Evolutionary conservation across 1,140 invertebrate species (phyloP).

Genomic region (Eupristina koningsbergeri): DNA sequence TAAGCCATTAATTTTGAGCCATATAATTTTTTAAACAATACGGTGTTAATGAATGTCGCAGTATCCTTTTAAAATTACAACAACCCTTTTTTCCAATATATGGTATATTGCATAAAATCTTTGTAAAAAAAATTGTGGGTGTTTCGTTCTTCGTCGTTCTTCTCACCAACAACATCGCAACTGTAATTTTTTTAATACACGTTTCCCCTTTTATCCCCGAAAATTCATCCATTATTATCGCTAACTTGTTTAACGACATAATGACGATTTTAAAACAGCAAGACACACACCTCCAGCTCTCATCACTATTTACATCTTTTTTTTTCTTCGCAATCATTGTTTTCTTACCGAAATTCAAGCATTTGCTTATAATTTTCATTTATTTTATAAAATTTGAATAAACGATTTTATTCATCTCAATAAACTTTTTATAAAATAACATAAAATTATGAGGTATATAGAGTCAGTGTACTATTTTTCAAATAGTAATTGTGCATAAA

Average conservation of each 20-base stretch:
- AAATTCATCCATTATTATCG: slow-evolving; percentile 38
- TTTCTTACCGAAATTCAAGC: background rate
- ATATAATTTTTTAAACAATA: too few species aligned
- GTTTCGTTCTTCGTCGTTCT: too few species aligned
- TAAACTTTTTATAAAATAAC: background rate
- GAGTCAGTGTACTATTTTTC: too few species aligned
- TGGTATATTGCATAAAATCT: too few species aligned
- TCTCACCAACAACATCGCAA: background rate
- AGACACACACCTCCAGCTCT: slow-evolving; percentile 10
- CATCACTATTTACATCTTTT: background rate
- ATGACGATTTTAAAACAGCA: slow-evolving; percentile 36
- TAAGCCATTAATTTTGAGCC: background rate
- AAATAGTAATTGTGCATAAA: too few species aligned
- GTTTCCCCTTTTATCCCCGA: background rate
- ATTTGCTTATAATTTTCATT: background rate
- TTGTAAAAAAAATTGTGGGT: background rate
- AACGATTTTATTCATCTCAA: too few species aligned
- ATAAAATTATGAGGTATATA: background rate
- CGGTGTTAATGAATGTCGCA: too few species aligned
- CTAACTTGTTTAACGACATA: slow-evolving; percentile 35
- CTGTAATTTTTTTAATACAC: background rate
- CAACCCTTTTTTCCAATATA: background rate
- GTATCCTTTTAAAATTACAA: background rate
- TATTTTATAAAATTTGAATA: background rate
- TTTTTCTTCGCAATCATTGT: background rate